phyloP scores from a whole-genome alignment of 2,113 vertebrate species.

The Rynchops niger region DNA sequence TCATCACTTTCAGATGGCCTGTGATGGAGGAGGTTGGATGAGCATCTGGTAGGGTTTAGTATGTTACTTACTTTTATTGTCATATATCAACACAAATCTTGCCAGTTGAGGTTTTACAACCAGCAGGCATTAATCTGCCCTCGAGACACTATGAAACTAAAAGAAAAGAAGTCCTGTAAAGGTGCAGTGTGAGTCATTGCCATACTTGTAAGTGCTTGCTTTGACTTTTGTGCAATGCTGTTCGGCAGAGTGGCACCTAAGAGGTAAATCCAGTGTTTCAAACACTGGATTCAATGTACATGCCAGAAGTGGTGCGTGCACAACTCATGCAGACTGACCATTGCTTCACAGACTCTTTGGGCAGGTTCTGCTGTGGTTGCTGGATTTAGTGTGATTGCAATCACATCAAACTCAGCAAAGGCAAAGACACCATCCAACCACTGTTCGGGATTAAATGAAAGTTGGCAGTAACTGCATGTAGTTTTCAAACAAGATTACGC shows the following conservation, averaged over 20 bases:
- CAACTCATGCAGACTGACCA: neutral
- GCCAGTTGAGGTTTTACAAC: neutral
- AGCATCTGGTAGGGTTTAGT: neutral
- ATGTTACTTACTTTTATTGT: neutral
- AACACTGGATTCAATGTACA: neutral
- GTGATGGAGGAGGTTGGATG: neutral
- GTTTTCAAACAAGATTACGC: conserved; percentile 7
- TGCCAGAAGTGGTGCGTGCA: neutral
- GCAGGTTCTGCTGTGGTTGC: neutral
- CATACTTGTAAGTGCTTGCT: neutral
- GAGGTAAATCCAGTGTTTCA: neutral
- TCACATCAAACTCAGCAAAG: neutral
- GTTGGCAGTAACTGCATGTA: neutral
- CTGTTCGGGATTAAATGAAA: neutral
- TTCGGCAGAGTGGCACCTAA: neutral
- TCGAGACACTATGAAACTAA: neutral
- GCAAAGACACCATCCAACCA: neutral
- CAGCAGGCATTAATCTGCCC: neutral
- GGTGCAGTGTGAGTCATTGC: rapidly evolving
- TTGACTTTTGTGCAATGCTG: neutral
- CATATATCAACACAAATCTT: neutral
- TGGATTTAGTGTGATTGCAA: neutral
- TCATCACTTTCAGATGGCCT: neutral
- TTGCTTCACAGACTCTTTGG: neutral
- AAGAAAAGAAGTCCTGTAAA: neutral